Conservation (phyloP, 1,140 invertebrate genomes). For the Melanaphis sacchari region DNA sequence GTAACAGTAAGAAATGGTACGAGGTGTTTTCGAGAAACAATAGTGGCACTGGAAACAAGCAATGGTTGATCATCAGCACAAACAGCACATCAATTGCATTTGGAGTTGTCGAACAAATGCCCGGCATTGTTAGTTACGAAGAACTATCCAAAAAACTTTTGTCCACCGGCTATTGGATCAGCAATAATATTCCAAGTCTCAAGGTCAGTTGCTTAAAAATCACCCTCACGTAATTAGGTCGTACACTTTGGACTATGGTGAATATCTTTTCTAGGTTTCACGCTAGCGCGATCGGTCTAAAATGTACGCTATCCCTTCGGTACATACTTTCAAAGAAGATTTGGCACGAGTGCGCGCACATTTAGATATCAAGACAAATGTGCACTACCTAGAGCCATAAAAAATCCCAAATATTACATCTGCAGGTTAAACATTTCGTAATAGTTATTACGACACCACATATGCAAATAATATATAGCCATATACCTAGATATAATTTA, state of each 20-base stretch:
- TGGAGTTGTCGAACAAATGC: conserved; percentile 85
- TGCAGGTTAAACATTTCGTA: background rate
- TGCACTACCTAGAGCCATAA: background rate
- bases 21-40: conserved; percentile 71
- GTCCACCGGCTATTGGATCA: conserved; percentile 76
- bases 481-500: background rate
- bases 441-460: background rate
- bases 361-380: background rate
- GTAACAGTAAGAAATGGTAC: conserved; percentile 76
- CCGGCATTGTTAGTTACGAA: conserved; percentile 70
- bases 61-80: conserved; percentile 87
- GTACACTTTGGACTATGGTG: background rate
- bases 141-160: conserved; percentile 77
- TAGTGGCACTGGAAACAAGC: conserved; percentile 85
- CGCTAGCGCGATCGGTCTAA: background rate
- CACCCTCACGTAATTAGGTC: background rate
- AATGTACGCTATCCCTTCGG: background rate
- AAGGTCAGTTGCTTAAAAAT: conserved; percentile 64
- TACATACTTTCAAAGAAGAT: background rate
- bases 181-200: conserved; percentile 82
- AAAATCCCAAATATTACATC: background rate
- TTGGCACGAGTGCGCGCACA: background rate
- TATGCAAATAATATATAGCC: background rate
- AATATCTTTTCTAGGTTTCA: conserved; percentile 23
- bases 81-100: conserved; percentile 64